Conservation (phyloP, 2,888 invertebrate genomes). For the Drosophila putrida region DNA sequence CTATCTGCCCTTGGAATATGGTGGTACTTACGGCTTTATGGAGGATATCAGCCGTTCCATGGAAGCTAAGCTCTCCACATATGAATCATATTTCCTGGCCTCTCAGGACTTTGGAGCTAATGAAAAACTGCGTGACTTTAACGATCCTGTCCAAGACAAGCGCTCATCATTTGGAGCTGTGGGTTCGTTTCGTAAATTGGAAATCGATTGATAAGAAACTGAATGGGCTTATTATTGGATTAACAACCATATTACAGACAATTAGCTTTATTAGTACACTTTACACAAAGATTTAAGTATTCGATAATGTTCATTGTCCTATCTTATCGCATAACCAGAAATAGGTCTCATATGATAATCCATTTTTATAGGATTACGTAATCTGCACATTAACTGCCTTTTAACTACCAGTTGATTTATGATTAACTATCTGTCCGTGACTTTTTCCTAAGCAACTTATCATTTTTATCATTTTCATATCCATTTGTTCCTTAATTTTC, state of each 20-base stretch:
- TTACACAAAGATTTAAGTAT: conserved; percentile 4
- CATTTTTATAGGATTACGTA: neutral
- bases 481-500: too few relatives aligned
- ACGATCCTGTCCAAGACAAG: conserved; percentile 59
- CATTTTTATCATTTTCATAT: too few relatives aligned
- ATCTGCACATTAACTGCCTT: neutral
- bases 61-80: conserved; percentile 76
- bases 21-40: conserved; percentile 87
- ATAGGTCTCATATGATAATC: neutral
- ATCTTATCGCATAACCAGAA: conserved; percentile 33
- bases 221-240: neutral
- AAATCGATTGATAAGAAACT: conserved; percentile 76
- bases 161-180: conserved; percentile 82
- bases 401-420: neutral
- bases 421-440: too few relatives aligned
- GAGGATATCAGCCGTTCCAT: conserved; percentile 81
- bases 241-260: conserved; percentile 15
- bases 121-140: conserved; percentile 78
- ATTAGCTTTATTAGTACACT: conserved; percentile 26
- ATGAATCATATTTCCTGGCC: conserved; percentile 79
- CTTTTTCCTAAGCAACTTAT: too few relatives aligned
- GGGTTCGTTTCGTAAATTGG: conserved; percentile 84
- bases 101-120: conserved; percentile 79
- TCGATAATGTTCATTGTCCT: neutral
- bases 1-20: conserved; percentile 89